Evolutionary conservation across 2,888 invertebrate genomes (phyloP).

Genomic region (Tipula unca): DNA sequence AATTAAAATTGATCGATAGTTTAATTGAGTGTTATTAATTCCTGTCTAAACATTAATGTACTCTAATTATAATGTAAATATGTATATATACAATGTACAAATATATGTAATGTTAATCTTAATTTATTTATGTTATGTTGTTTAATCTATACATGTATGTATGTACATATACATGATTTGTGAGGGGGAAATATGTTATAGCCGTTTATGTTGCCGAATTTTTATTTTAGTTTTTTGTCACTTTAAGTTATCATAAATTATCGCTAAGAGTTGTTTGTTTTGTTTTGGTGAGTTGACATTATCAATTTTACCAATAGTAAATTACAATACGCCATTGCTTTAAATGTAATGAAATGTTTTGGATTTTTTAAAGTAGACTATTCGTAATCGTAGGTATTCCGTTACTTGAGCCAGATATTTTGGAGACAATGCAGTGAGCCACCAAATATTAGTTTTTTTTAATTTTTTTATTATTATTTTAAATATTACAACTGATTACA

Average conservation of each 20-base stretch:
- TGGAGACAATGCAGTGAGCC: too few species aligned
- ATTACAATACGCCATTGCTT: neutral
- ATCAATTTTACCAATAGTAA: neutral
- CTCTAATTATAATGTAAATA: neutral
- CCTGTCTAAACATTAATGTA: neutral
- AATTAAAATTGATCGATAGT: neutral
- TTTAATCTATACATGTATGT: too few species aligned
- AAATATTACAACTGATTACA: too few species aligned
- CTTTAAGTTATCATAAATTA: neutral
- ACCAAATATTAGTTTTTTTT: too few species aligned
- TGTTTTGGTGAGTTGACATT: neutral
- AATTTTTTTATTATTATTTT: too few species aligned
- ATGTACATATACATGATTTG: too few species aligned
- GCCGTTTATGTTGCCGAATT: neutral
- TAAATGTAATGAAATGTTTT: too few species aligned
- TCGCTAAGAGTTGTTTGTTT: neutral
- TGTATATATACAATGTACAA: too few species aligned
- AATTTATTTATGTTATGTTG: neutral
- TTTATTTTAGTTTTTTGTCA: neutral
- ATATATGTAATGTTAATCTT: too few species aligned
- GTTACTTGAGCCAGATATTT: too few species aligned
- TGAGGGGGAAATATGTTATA: neutral
- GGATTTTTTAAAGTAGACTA: too few species aligned
- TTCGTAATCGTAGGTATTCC: too few species aligned
- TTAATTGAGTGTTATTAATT: neutral